Base-by-base conservation (phyloP, 2,888 invertebrate genomes). In the Euplagia quadripunctaria region DNA sequence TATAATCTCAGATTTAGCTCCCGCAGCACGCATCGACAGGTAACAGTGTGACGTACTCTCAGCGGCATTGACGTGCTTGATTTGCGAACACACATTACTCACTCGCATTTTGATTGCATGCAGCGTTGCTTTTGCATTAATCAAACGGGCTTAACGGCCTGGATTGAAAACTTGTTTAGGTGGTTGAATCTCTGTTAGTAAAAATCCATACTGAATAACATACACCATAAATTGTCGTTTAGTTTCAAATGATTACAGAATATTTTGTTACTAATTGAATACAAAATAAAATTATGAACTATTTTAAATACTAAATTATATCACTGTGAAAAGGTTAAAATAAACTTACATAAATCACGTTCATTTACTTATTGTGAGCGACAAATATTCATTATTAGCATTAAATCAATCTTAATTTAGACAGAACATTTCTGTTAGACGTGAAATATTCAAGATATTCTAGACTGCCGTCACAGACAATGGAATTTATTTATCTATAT, bases 61-160 rank as follows among this genome's bases (percentile, higher is more conserved):
- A 58, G 58, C 58, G 58, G 58, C 20, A 58, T 12, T 20, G 58
- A 58, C 58, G 58, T 20, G 42, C 64, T 43, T 64, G 64, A 42
- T 64, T 43, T 43, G 17, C 31, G 42, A 64, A 64, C 64, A 64
- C 16, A 64, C 64, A 42, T 64, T 42, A 64, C 16, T 64, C 42
- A 64, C 42, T 64, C 42, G 17, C 31, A 43, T 42, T 64, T 64
- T 64, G 64, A 42, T 64, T 64, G 64, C 41, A 64, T 42, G 42
- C 64, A 64, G 8, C 42, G n/a, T 14, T 43, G 64, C 64, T 70
- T 79, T 82, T 20, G 58, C 58, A 58, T 20, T 20, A 20, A 58
- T 58, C 55, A 58, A 58, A 58, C 55, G 20, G 20, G n/a, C 3
- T 58, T 58, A 20, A n/a, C 55, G 9, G 20, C 12, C 20, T 58